Evolutionary conservation across 92 coral and sea anemone species (phyloP).

Genomic region (Siderastrea siderea): DNA sequence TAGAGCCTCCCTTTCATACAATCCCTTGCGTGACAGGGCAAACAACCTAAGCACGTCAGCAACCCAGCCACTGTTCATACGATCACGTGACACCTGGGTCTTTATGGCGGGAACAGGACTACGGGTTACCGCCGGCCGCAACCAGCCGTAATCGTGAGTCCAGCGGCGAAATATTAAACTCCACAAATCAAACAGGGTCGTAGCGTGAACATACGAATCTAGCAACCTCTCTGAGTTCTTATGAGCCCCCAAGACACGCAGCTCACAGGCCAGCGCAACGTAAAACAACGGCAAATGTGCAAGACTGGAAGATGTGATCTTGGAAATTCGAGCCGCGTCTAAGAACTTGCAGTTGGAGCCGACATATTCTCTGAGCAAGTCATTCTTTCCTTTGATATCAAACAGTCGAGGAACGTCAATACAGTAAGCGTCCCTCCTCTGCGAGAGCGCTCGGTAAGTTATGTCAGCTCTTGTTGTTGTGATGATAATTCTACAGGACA

Average conservation of each 20-base stretch:
- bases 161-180: constrained; percentile 94
- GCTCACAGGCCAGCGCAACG: constrained; percentile 87
- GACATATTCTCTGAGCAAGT: constrained; percentile 81
- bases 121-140: constrained; percentile 87
- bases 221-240: constrained; percentile 86
- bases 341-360: constrained; percentile 80
- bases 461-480: constrained; percentile 92
- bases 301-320: constrained; percentile 77
- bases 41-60: constrained; percentile 92
- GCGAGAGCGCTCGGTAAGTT: constrained; percentile 78
- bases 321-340: constrained; percentile 67
- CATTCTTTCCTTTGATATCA: constrained; percentile 76
- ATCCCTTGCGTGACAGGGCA: constrained; percentile 90
- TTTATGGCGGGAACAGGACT: constrained; percentile 88
- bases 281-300: constrained; percentile 87
- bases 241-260: constrained; percentile 82
- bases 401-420: constrained; percentile 79
- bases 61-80: constrained; percentile 97
- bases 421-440: constrained; percentile 83
- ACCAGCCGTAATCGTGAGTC: constrained; percentile 98
- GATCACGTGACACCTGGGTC: constrained; percentile 96
- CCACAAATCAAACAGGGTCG: constrained; percentile 90
- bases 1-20: constrained; percentile 83
- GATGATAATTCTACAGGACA: constrained; percentile 85
- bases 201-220: constrained; percentile 82